Base-by-base conservation (phyloP, 2,113 vertebrate genomes). In the Syngnathus typhle region DNA sequence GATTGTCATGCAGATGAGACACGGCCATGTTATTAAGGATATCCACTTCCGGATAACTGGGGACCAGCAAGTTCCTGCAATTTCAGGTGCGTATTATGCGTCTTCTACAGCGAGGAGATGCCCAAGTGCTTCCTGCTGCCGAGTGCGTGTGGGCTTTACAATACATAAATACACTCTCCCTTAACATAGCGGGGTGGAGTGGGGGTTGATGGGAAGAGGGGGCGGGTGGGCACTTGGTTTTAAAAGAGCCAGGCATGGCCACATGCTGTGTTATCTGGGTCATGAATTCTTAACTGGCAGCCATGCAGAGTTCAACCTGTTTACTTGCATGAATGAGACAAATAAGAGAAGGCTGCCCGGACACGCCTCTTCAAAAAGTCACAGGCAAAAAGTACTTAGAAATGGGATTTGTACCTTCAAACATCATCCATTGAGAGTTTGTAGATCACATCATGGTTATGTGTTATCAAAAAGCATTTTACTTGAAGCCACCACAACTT, bases 1-100 rank as follows among this genome's bases (percentile, higher is more conserved):
- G 19, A 85, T 87, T 90, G 79, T 88, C 70, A 90, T 90, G 89
- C 75, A 86, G 79, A 89, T 89, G 66, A 82, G 77, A 52, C 58
- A 38, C 72, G 67, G n/a, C 19, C 52, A 60, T 75, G 78, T 79
- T 86, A 79, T 87, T 78, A 75, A 76, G 60, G 64, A 32, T 64
- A 63, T 68, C 62, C 47, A 32, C 27, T 32, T 32, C 27, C 27
- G 27, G 41, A 43, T 43, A 12, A 11, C 41, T 2, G 12, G 41
- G 41, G 12, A 43, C 2, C 38, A 2, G 32, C 36, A 60, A 52
- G 55, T 69, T 51, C 18, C 67, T 72, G 41, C 32, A 41, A 61
- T 32, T 49, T 36, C 9, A 41, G 18, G 11, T 51, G 11, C 27
- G 27, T 32, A 55, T n/a, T 23, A 23, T 12, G 21, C 9, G n/a